phyloP scores from a whole-genome alignment of 2,888 invertebrate genomes.

The Synergus japonicus region DNA sequence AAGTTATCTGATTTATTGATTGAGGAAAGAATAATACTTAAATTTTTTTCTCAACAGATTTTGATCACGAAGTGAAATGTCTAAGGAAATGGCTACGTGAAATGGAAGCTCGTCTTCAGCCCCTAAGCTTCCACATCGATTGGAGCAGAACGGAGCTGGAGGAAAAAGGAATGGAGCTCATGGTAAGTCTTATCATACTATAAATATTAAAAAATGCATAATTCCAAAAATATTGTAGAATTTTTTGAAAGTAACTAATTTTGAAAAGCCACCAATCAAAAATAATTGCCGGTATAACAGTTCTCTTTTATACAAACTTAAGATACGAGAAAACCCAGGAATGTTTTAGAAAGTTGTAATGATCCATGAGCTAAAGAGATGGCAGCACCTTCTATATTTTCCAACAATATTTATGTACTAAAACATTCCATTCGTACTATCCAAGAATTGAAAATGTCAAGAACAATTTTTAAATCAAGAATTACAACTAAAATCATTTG shows the following conservation, averaged over 20 bases:
- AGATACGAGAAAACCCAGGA: background rate
- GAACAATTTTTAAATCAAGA: background rate
- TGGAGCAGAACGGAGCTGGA: constrained; percentile 87
- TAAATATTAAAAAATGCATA: constrained; percentile 3
- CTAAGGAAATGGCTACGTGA: constrained; percentile 91
- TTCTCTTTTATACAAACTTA: background rate
- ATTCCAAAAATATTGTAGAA: background rate
- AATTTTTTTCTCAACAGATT: constrained; percentile 78
- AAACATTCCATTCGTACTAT: background rate
- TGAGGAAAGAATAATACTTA: background rate
- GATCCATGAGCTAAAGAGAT: background rate
- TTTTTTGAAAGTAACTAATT: background rate
- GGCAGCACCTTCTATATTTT: background rate
- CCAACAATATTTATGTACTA: background rate
- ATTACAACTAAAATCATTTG: background rate
- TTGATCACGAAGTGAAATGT: constrained; percentile 87
- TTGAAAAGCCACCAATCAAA: background rate
- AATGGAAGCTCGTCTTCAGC: constrained; percentile 89
- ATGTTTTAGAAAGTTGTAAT: background rate
- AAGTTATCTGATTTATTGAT: constrained; percentile 32
- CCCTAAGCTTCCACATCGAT: constrained; percentile 84
- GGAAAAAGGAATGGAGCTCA: constrained; percentile 88
- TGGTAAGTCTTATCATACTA: constrained; percentile 82
- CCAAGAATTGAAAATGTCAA: background rate
- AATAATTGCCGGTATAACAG: background rate